A percentile compares a stretch with the other conserved stretches of the same genome.
These are phyloP conservation scores for Periphyllus acericola DNA, from an alignment of 2,888 invertebrate species.

Conservation along the genomic window DNA sequence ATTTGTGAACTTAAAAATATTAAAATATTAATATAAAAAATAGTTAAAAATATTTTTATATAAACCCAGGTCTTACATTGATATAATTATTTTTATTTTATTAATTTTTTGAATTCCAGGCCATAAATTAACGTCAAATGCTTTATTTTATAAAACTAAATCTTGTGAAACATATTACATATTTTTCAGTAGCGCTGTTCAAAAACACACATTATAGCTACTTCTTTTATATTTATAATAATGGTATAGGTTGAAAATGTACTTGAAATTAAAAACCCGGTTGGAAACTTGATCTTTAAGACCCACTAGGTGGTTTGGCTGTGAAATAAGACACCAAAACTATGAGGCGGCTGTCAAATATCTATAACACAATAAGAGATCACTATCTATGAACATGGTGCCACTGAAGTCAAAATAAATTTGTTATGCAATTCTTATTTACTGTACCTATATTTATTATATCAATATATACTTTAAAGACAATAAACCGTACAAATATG, in stretches of 20 bases:
- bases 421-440: not conserved
- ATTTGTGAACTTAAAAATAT: too few species aligned
- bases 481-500: too few species aligned
- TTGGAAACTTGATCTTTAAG: conserved; percentile 49
- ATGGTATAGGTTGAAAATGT: not conserved
- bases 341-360: conserved; percentile 43
- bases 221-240: conserved; percentile 10
- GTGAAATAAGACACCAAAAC: conserved; percentile 53
- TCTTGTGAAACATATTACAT: not conserved
- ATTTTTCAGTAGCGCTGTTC: conserved; percentile 40
- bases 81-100: not conserved
- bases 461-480: too few species aligned
- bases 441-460: too few species aligned
- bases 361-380: conserved; percentile 20
- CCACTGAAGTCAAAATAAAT: not conserved
- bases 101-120: not conserved
- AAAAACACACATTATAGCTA: conserved; percentile 10
- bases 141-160: not conserved
- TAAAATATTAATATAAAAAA: too few species aligned
- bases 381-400: conserved; percentile 6
- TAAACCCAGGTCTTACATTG: not conserved
- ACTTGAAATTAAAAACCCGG: conserved; percentile 48
- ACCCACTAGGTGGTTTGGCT: conserved; percentile 33
- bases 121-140: not conserved
- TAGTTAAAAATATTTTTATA: not conserved